Evolutionary conservation across 2,888 invertebrate genomes (phyloP), one percentile per base, ranked within the genome.

Genomic region (Lacanobia oleracea): DNA sequence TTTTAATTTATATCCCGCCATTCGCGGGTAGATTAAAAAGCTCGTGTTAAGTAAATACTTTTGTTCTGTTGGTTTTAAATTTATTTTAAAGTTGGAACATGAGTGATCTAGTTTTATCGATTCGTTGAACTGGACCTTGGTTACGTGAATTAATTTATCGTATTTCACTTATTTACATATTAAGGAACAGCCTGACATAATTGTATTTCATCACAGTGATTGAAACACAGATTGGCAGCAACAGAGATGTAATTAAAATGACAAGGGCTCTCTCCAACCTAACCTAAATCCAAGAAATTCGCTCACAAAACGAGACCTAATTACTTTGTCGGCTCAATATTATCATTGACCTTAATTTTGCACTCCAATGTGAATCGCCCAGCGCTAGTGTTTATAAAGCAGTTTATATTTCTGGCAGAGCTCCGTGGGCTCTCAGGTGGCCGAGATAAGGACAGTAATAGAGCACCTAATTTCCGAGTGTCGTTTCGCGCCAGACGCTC

Each of bases 391-490:
- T 77, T 81, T 79, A 79, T 75, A 72, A 71, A 73, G 77, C 72
- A 72, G 66, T 79, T 72, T 69, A 73, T 75, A 72, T 75, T 64
- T 69, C 71, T 45, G 72, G 56, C 45, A 33, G 53, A 73, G 75
- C 73, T 51, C 33, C 65, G 64, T 72, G 72, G 71, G 72, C 66
- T 74, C 73, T 73, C 75, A 81, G 78, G 75, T 77, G 70, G 59
- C 75, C 79, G 78, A 84, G 86, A 86, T 83, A 82, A 78, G 78
- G 76, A 67, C 74, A 80, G 84, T 85, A 85, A 87, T 84, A 87
- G 79, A 82, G 83, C 77, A 81, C 74, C 82, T 88, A 84, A 88
- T 88, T 85, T 88, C 86, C 83, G 83, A 80, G 76, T 60, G 81
- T 67, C 85, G 79, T 84, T 82, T 75, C 72, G 79, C 74, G 76